These are phyloP conservation scores for Lacanobia wlatinum DNA, from an alignment of 2,888 invertebrate genomes.

Conservation along the genomic window DNA sequence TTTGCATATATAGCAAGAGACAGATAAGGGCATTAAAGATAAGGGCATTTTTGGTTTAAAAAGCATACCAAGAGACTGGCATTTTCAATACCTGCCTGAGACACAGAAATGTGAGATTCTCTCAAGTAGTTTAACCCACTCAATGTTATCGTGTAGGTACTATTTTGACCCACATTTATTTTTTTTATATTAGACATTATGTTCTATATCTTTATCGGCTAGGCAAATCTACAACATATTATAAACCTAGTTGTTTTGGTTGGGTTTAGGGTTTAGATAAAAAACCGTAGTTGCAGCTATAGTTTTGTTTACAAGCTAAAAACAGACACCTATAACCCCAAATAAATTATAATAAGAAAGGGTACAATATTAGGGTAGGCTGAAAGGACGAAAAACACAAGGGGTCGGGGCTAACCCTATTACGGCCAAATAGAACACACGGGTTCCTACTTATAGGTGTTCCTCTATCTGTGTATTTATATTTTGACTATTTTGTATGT, in stretches of 20 bases:
- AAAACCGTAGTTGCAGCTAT: not conserved
- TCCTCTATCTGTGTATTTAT: slow-evolving; percentile 12
- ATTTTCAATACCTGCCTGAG: not conserved
- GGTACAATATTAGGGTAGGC: slow-evolving; percentile 40
- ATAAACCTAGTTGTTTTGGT: not conserved
- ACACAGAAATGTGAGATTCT: not conserved
- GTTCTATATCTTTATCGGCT: not conserved
- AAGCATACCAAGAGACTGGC: not conserved
- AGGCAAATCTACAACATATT: not conserved
- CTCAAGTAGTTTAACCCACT: not conserved
- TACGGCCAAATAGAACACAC: slow-evolving; percentile 49
- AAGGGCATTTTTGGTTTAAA: not conserved
- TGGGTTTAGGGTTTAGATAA: not conserved
- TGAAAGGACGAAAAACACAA: slow-evolving; percentile 46
- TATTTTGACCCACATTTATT: not conserved
- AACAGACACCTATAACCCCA: slow-evolving; percentile 27
- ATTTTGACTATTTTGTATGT: slow-evolving; percentile 17
- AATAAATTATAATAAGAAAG: slow-evolving; percentile 58
- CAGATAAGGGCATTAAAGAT: no score
- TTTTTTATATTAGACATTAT: not conserved
- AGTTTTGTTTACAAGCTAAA: slow-evolving; percentile 18
- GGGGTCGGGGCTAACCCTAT: slow-evolving; percentile 51
- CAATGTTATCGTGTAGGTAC: no score
- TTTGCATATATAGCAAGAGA: slow-evolving; percentile 11
- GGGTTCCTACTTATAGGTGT: slow-evolving; percentile 14